phyloP scores from a whole-genome alignment of 2,113 vertebrate species.

The Bos taurus region ARS-UCD2.0 NC_037339.1:51978501-51979000 shows the following conservation, averaged over 20 bases:
- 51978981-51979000: not conserved
- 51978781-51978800: not conserved
- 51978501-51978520: not conserved
- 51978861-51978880: not conserved
- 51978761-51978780: not conserved
- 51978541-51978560: not conserved
- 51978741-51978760: not conserved
- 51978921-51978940: not conserved
- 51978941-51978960: not conserved
- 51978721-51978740: not conserved
- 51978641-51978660: too few relatives aligned
- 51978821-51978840: not conserved
- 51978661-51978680: too few relatives aligned
- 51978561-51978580: not conserved
- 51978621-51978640: not conserved
- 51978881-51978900: slow-evolving; percentile 2
- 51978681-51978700: too few relatives aligned
- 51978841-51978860: not conserved
- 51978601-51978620: not conserved
- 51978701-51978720: not conserved
- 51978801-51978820: not conserved
- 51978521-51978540: not conserved
- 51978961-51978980: not conserved
- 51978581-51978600: not conserved
- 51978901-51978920: not conserved